phyloP scores from a whole-genome alignment of 64 coral and sea anemone genomes.

The Porites australiensis region DNA sequence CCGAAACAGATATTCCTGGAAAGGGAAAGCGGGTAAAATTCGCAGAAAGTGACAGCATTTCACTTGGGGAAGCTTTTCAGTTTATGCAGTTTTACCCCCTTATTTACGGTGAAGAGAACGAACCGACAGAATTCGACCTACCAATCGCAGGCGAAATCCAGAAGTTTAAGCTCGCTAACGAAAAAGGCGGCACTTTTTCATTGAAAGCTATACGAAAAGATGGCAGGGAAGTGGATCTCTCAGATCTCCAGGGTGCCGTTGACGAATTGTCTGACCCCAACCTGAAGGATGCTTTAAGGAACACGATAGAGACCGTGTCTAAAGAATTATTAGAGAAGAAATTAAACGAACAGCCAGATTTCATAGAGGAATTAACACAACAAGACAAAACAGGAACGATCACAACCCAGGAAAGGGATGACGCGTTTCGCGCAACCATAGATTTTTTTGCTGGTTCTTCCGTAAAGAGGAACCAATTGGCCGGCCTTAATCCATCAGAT shows the following conservation, averaged over 20 bases:
- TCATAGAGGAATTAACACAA: neutral
- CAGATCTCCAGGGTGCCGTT: neutral
- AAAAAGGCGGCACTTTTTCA: neutral
- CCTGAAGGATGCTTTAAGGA: neutral
- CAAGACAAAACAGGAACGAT: neutral
- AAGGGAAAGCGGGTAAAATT: too few relatives aligned
- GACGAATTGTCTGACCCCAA: neutral
- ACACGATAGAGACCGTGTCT: neutral
- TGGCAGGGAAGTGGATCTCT: neutral
- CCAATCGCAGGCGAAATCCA: too few relatives aligned
- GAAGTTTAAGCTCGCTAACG: neutral
- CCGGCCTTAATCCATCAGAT: neutral
- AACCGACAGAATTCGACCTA: too few relatives aligned
- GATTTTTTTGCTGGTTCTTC: conserved; percentile 19
- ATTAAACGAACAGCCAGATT: conserved; percentile 19
- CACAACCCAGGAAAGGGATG: neutral
- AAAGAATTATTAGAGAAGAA: neutral
- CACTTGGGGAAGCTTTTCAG: too few relatives aligned
- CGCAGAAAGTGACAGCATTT: too few relatives aligned
- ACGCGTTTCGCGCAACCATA: neutral
- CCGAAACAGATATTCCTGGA: too few relatives aligned
- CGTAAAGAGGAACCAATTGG: neutral
- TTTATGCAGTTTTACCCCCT: too few relatives aligned
- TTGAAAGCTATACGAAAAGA: neutral
- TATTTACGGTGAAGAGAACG: too few relatives aligned